Evolutionary conservation across 2,113 vertebrate species (phyloP).

Genomic region (Sinocyclocheilus anophthalmus): DNA sequence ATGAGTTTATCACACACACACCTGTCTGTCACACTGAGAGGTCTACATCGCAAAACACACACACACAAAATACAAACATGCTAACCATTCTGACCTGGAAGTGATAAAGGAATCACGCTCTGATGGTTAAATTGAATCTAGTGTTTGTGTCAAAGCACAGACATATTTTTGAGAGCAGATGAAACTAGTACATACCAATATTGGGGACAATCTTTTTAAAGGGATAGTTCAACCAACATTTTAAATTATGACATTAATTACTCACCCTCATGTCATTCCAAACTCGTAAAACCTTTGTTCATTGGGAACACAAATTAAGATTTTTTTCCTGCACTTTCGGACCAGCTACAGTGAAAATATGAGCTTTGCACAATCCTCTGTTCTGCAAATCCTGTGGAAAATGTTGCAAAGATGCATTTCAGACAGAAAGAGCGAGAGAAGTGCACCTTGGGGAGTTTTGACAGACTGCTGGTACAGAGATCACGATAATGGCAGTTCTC

Average conservation of each 20-base stretch:
- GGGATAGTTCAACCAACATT: no score
- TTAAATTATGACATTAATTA: no score
- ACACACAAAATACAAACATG: conserved; percentile 30
- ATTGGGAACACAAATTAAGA: no score
- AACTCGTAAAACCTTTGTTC: no score
- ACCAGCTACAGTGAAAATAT: not conserved
- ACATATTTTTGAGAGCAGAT: not conserved
- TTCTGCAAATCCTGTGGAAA: conserved; percentile 7
- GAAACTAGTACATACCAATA: not conserved
- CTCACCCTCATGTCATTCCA: no score
- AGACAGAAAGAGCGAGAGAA: conserved; percentile 5
- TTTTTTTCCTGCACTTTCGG: not conserved
- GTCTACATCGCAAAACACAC: conserved; percentile 6
- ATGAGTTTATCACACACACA: conserved; percentile 66
- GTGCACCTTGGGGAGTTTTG: not conserved
- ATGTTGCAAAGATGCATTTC: not conserved
- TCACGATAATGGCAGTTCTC: conserved; percentile 10
- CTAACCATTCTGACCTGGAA: not conserved
- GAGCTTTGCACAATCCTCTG: not conserved
- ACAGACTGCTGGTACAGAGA: not conserved
- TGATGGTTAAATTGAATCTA: conserved; percentile 8
- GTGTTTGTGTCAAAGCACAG: conserved; percentile 9
- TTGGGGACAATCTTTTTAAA: not conserved
- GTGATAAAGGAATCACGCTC: not conserved
- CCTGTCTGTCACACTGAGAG: conserved; percentile 40